Evolutionary conservation across 2,797 vertebrate species (phyloP).

Genomic region (Gephyroberyx darwinii): DNA sequence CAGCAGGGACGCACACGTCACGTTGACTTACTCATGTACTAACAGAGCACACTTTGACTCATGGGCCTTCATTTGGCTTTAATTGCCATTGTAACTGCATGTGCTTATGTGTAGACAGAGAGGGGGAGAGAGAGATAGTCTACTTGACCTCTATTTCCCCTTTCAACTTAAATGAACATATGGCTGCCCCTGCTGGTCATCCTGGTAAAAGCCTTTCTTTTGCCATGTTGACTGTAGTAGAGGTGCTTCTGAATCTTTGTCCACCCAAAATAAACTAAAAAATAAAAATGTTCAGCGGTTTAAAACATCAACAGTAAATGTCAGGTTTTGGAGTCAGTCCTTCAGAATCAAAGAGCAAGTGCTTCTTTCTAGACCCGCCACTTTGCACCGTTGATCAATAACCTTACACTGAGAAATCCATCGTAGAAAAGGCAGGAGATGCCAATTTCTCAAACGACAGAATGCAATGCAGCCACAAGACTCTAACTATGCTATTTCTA

Average conservation of each 20-base stretch:
- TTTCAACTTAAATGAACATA: background rate
- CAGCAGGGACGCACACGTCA: background rate
- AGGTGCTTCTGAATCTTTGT: background rate
- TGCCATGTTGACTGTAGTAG: background rate
- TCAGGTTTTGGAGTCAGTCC: too few species aligned
- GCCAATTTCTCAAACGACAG: too few species aligned
- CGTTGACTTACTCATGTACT: background rate
- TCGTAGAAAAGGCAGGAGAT: too few species aligned
- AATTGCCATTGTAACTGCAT: background rate
- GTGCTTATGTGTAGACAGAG: background rate
- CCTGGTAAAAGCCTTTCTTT: background rate
- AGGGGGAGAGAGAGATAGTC: background rate
- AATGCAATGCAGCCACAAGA: too few species aligned
- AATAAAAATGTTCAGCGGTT: too few species aligned
- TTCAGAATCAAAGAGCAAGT: too few species aligned
- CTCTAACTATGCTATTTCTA: too few species aligned
- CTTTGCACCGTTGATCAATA: too few species aligned
- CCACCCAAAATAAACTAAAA: too few species aligned
- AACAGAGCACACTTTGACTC: constrained; percentile 6
- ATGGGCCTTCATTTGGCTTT: constrained; percentile 1
- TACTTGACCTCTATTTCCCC: background rate
- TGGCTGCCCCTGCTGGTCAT: constrained; percentile 1
- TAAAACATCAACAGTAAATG: too few species aligned
- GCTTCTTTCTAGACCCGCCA: too few species aligned
- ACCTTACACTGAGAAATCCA: too few species aligned